Conservation (phyloP, 2,113 vertebrate species). For the Gavia stellata region DNA sequence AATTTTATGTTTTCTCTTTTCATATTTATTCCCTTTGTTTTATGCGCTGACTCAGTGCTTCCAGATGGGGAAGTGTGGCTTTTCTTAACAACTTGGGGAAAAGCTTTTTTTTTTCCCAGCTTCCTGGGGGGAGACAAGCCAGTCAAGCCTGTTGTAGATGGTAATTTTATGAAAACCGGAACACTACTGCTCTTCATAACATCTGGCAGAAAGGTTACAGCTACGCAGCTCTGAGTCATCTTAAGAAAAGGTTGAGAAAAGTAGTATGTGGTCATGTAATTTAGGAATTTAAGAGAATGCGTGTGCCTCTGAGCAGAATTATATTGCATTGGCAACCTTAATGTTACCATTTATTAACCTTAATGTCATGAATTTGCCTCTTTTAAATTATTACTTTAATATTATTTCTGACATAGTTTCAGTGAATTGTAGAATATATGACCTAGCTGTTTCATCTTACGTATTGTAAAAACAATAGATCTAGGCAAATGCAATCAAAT, state of each 20-base stretch:
- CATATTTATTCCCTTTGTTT: neutral
- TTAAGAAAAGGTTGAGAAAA: neutral
- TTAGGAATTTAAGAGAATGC: neutral
- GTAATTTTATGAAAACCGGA: neutral
- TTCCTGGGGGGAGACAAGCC: neutral
- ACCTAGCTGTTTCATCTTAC: neutral
- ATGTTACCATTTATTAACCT: neutral
- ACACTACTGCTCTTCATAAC: neutral
- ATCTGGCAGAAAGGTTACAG: neutral
- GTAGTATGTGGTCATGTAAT: neutral
- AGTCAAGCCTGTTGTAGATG: neutral
- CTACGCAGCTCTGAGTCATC: neutral
- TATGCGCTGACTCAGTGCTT: neutral
- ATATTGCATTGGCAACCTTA: neutral
- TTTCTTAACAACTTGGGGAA: neutral
- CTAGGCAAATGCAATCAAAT: neutral
- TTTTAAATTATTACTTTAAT: neutral
- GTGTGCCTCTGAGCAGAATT: neutral
- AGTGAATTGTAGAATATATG: neutral
- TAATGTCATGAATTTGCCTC: neutral
- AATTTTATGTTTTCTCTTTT: neutral
- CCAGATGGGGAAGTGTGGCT: neutral
- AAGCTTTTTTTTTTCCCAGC: neutral
- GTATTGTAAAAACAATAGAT: neutral
- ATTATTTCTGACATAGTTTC: neutral